Evolutionary conservation across 2,113 vertebrate genomes (phyloP).

Genomic region (Psophia crepitans): DNA sequence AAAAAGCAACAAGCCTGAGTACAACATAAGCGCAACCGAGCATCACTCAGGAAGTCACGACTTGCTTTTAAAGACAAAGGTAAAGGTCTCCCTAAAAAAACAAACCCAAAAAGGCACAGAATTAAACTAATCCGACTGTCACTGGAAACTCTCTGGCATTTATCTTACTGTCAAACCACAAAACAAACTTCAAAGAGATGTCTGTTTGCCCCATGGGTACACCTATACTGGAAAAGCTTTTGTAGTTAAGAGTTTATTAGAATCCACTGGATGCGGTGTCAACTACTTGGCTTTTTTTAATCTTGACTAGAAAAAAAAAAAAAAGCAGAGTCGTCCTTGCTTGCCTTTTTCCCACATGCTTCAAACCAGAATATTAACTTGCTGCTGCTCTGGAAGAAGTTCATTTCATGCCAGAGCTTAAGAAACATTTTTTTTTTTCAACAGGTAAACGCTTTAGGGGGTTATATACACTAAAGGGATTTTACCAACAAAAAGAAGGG

Average conservation of each 20-base stretch:
- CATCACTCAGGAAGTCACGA: background rate
- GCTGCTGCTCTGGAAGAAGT: background rate
- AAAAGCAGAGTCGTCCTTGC: background rate
- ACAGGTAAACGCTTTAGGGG: background rate
- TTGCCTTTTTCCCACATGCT: background rate
- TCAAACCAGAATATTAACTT: background rate
- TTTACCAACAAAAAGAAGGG: background rate
- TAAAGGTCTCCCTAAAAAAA: background rate
- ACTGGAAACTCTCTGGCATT: background rate
- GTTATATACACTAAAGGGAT: background rate
- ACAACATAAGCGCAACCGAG: background rate
- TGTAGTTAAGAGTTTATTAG: background rate
- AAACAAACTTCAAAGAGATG: background rate
- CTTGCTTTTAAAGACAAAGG: background rate
- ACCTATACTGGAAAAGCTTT: background rate
- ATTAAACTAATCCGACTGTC: background rate
- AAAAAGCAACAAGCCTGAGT: fast-evolving
- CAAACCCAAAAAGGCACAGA: too few relatives aligned
- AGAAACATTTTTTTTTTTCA: background rate
- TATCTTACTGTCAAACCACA: background rate
- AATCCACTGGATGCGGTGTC: background rate
- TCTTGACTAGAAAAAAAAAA: background rate
- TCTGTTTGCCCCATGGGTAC: background rate
- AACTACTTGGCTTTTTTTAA: background rate
- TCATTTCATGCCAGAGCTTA: background rate